These are phyloP conservation scores for Sorex maritimensis DNA, from an alignment of 2,797 vertebrate species.

Conservation along the genomic window DNA sequence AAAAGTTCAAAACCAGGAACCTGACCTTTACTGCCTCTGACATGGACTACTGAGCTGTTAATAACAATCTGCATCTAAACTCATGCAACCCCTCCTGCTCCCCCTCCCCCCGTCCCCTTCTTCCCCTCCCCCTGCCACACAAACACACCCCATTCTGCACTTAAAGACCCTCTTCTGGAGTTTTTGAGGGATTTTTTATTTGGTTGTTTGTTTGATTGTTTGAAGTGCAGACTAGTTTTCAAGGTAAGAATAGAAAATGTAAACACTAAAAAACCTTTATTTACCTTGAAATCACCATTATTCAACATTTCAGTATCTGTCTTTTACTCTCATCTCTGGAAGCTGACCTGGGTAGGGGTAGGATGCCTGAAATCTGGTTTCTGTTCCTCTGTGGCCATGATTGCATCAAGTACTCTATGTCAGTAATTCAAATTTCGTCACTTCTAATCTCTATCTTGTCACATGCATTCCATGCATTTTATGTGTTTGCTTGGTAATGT, in stretches of 20 bases:
- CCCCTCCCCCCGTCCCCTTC: too few relatives aligned
- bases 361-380: neutral
- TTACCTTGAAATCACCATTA: neutral
- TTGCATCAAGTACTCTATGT: neutral
- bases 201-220: too few relatives aligned
- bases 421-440: neutral
- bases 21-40: neutral
- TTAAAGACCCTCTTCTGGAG: too few relatives aligned
- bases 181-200: too few relatives aligned
- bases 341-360: neutral
- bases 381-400: neutral
- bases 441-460: neutral
- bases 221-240: neutral
- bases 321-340: neutral
- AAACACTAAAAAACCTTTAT: constrained; percentile 8
- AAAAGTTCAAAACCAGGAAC: neutral
- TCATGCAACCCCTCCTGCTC: too few relatives aligned
- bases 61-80: neutral
- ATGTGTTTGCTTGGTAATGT: neutral
- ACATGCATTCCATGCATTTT: too few relatives aligned
- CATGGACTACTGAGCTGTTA: neutral
- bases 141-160: too few relatives aligned
- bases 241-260: neutral
- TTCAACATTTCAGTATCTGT: neutral
- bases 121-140: too few relatives aligned